Percentiles rank a stretch among this genome's conserved stretches.
Conservation (phyloP, 2,113 vertebrate species). For the Choloepus hoffmanni region DNA sequence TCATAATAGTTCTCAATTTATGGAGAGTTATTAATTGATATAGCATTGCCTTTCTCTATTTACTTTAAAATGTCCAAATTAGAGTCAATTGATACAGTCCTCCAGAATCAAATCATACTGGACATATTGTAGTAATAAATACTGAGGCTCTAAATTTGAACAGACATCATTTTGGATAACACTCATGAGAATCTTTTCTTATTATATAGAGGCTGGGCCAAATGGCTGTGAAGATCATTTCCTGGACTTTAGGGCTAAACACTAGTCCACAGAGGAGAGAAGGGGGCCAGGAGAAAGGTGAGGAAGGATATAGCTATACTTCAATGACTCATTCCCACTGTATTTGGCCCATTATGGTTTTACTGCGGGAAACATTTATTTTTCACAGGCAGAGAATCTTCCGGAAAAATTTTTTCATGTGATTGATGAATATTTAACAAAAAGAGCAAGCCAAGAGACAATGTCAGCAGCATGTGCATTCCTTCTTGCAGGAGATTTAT, state of each 20-base stretch:
- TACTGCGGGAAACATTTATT: conserved; percentile 28
- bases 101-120: conserved; percentile 48
- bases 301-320: background rate
- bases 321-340: background rate
- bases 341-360: conserved; percentile 2
- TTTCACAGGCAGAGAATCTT: conserved; percentile 22
- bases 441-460: background rate
- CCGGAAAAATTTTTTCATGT: background rate
- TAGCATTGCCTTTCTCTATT: conserved; percentile 31
- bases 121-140: conserved; percentile 42
- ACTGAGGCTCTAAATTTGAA: conserved; percentile 54
- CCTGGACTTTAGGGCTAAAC: conserved; percentile 49
- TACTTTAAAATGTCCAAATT: conserved; percentile 59
- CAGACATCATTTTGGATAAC: conserved; percentile 42
- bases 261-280: background rate
- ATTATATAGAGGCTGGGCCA: background rate
- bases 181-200: conserved; percentile 20
- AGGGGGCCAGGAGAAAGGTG: background rate
- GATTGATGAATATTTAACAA: conserved; percentile 38
- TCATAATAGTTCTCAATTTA: conserved; percentile 34
- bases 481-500: background rate
- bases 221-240: background rate
- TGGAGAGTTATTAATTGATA: conserved; percentile 53
- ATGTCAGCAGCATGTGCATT: background rate
- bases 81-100: conserved; percentile 4